Percentiles rank a stretch among this genome's conserved stretches.
Evolutionary conservation across 2,113 vertebrate genomes (phyloP).

Genomic region (Gymnogyps californianus): DNA sequence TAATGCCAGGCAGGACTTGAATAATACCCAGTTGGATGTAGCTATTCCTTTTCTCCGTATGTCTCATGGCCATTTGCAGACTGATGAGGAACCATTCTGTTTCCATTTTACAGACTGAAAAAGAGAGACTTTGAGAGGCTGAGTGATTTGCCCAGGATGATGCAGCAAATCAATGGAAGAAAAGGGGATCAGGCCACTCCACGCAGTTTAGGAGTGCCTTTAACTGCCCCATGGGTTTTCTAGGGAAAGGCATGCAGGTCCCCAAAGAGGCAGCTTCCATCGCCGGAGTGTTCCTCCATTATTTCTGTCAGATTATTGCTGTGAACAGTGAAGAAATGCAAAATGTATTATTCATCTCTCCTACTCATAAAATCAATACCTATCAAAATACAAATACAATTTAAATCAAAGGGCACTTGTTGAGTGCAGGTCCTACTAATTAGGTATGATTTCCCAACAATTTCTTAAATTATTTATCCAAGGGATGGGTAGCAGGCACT

Average conservation of each 20-base stretch:
- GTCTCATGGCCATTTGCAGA: not conserved
- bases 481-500: constrained; percentile 34
- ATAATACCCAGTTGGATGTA: too few relatives aligned
- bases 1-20: not conserved
- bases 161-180: not conserved
- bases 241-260: not conserved
- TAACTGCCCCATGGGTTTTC: not conserved
- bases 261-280: not conserved
- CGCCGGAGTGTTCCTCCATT: not conserved
- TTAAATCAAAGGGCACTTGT: constrained; percentile 63
- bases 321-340: constrained; percentile 11
- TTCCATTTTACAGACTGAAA: not conserved
- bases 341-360: constrained; percentile 62
- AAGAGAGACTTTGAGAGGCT: not conserved
- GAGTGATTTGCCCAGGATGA: not conserved
- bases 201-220: not conserved
- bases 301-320: constrained; percentile 30
- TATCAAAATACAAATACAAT: constrained; percentile 65
- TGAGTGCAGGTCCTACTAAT: constrained; percentile 58
- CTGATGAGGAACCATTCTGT: not conserved
- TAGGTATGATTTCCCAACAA: constrained; percentile 59
- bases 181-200: not conserved
- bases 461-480: constrained; percentile 70
- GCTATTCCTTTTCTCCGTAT: not conserved
- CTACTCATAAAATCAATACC: constrained; percentile 56